Base-by-base conservation (phyloP, 1,140 invertebrate genomes). In the Drosophila oshimai region DNA sequence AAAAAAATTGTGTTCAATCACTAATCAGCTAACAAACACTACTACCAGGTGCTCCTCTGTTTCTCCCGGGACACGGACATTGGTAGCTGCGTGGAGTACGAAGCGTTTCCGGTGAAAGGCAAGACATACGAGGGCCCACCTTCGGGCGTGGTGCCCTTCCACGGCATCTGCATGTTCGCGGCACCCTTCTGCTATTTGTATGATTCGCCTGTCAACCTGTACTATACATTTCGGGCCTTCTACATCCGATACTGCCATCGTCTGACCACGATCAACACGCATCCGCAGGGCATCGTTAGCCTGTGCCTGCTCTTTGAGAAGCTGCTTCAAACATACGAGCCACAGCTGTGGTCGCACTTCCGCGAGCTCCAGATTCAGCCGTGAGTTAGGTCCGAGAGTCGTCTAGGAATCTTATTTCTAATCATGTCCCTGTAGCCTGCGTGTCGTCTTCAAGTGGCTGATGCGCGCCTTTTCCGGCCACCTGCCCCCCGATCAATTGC, bases 151-250 rank as follows among this genome's bases (percentile, higher is more conserved):
- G 97, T 99, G 76, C 98, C 98, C 5, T 99, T 98, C 91, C 97
- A 99, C 91, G 98, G 98, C 1, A 99, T 99, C 90, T 96, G 97
- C 6, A 99, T 99, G 98, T 98, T 98, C 92, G 97, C 97, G 44
- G 96, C 97, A 0, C 98, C 98, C 5, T 95, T 99, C 80, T 99
- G 98, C 90, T 99, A 98, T 88, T 89, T 99, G 15, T 99, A 96
- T 89, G 95, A 98, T 72, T 96, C 98, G 70, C 95, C 97, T 0
- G 94, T 96, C 0, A 93, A 94, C 18, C 93, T 99, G 20, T 99
- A 99, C 90, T 97, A 95, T 62, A 95, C 97, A 2, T 98, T 99
- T 91, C 93, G 97, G 29, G 95, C 97, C 6, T 96, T 99, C 89
- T 99, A 99, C 91, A 93, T 95, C 33, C 93, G 97, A 44, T 98